Percentiles rank a stretch among this genome's conserved stretches.
Conservation (phyloP, 1,140 invertebrate species). For the Mercenaria mercenaria region DNA sequence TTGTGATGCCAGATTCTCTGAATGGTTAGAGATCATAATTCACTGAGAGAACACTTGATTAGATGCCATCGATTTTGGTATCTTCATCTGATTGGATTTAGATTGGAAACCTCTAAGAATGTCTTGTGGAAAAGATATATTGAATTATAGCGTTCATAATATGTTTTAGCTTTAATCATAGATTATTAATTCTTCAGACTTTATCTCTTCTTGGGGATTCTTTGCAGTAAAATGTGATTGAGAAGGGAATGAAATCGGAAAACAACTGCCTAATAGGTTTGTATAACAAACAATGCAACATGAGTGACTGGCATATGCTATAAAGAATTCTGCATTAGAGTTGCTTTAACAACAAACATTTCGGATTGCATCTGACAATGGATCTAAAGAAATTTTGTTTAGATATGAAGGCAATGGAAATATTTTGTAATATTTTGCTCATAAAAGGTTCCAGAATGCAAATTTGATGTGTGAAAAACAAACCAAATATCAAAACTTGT, state of each 20-base stretch:
- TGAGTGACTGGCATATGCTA: background rate
- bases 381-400: too few species aligned
- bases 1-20: conserved; percentile 25
- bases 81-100: conserved; percentile 58
- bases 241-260: background rate
- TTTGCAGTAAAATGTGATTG: background rate
- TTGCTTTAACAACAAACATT: too few species aligned
- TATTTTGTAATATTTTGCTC: too few species aligned
- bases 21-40: conserved; percentile 56
- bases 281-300: background rate
- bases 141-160: conserved; percentile 54
- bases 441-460: too few species aligned
- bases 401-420: too few species aligned
- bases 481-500: too few species aligned
- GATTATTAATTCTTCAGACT: conserved; percentile 32
- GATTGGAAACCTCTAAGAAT: conserved; percentile 53
- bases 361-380: background rate
- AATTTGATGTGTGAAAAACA: too few species aligned
- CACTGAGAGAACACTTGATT: conserved; percentile 50
- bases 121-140: conserved; percentile 67
- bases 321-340: background rate
- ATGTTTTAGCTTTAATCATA: conserved; percentile 40
- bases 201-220: background rate
- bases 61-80: conserved; percentile 66
- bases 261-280: background rate